Evolutionary conservation across 2,888 invertebrate genomes (phyloP), one percentile per base, ranked within the genome.

Genomic region (Cybosia mesomella): DNA sequence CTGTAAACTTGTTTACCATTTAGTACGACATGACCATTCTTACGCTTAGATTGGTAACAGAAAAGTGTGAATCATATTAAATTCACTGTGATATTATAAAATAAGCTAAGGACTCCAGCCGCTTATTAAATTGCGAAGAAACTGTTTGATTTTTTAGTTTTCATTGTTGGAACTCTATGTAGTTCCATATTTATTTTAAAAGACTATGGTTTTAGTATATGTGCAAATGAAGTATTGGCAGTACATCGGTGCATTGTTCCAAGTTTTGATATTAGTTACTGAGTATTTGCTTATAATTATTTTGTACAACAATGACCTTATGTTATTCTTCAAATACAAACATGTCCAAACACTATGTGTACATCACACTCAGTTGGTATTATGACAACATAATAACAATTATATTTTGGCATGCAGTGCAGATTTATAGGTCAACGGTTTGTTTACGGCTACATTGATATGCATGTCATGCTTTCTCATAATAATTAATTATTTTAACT

Each of bases 371-470:
- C 70, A 69, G 58, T 64, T 64, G 43, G 62, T 71, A 53, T 70
- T 72, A 73, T 72, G 67, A 73, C 66, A 67, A 54, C 58, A 73
- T 62, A 66, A 66, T 66, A 71, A 70, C 61, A 72, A 76, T 64
- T 21, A 72, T 76, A 73, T 63, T 79, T 82, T 79, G 79, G 80
- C 70, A 82, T 74, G 77, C 75, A 72, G 49, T 57, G 61, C 70
- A 71, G 67, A 64, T 73, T 74, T 79, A 75, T 73, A 73, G 75
- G 77, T 77, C 75, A 79, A 69, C 64, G 66, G 55, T 68, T 43
- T 57, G 67, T 80, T 72, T 66, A 70, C 72, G 74, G 71, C 75
- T 66, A 65, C 36, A 34, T 81, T 68, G 43, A 43, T 62, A 75
- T 72, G 59, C 67, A 66, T 70, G 76, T 58, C 66, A 64, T 71